Evolutionary conservation across 35 echinoderm and acorn worm genomes (phyloP).

Genomic region (Ophiothrix spiculata): DNA sequence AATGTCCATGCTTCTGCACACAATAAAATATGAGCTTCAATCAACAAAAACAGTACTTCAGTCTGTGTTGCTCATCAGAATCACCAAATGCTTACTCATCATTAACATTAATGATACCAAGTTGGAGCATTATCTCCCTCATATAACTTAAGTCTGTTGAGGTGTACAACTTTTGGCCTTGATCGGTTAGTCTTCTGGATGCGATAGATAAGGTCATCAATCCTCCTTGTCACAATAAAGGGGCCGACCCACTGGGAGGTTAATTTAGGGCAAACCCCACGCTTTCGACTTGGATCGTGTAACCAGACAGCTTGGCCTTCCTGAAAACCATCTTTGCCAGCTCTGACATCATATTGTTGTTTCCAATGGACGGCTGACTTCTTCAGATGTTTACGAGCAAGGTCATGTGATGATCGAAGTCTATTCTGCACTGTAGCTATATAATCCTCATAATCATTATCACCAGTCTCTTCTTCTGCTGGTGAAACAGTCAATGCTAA

Average conservation of each 20-base stretch:
- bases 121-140: slow-evolving; percentile 14
- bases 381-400: background rate
- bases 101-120: no score
- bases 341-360: slow-evolving; percentile 27
- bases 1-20: no score
- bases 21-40: no score
- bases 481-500: slow-evolving; percentile 1
- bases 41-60: no score
- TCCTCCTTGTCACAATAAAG: slow-evolving; percentile 6
- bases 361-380: slow-evolving; percentile 11
- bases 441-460: background rate
- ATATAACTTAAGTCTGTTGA: slow-evolving; percentile 26
- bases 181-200: slow-evolving; percentile 11
- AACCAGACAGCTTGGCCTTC: slow-evolving; percentile 44
- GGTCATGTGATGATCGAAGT: background rate
- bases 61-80: no score
- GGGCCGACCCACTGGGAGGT: slow-evolving; percentile 31
- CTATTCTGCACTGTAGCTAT: background rate
- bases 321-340: background rate
- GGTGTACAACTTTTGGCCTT: slow-evolving; percentile 34
- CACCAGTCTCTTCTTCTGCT: background rate
- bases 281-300: slow-evolving; percentile 19
- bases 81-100: no score
- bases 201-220: slow-evolving; percentile 38
- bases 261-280: slow-evolving; percentile 47